Conservation (phyloP, 2,797 vertebrate genomes). For the Siniperca scherzeri region DNA sequence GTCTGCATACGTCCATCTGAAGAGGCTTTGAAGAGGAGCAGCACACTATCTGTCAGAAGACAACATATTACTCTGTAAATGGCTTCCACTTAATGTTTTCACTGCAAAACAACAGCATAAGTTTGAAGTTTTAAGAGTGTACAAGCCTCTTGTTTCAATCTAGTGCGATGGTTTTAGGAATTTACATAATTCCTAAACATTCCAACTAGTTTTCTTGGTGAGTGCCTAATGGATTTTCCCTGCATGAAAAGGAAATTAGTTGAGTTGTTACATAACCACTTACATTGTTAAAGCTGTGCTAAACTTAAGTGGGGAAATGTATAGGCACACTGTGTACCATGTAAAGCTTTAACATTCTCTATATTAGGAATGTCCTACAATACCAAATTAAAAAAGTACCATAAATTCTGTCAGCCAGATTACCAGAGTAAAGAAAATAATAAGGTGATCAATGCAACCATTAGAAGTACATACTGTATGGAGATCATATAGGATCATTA, state of each 20-base stretch:
- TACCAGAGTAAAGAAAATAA: neutral
- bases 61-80: neutral
- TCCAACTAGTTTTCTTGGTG: slow-evolving; percentile 40
- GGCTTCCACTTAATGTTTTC: slow-evolving; percentile 7
- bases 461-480: neutral
- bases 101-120: slow-evolving; percentile 12
- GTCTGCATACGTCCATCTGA: slow-evolving; percentile 3
- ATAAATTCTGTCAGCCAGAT: neutral
- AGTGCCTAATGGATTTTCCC: slow-evolving; percentile 60
- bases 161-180: slow-evolving; percentile 22
- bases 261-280: slow-evolving; percentile 67
- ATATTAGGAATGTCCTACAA: neutral
- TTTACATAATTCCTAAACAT: slow-evolving; percentile 57
- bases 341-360: slow-evolving; percentile 56
- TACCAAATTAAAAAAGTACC: neutral
- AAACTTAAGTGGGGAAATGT: slow-evolving; percentile 63
- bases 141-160: slow-evolving; percentile 4
- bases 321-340: slow-evolving; percentile 60
- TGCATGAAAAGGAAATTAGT: slow-evolving; percentile 49
- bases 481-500: neutral
- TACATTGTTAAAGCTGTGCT: slow-evolving; percentile 71
- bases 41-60: neutral
- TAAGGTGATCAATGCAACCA: neutral
- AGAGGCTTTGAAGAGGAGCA: slow-evolving; percentile 18
- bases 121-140: slow-evolving; percentile 3